Conservation (phyloP, 2,113 vertebrate genomes). For the Anolis sagrei region DNA sequence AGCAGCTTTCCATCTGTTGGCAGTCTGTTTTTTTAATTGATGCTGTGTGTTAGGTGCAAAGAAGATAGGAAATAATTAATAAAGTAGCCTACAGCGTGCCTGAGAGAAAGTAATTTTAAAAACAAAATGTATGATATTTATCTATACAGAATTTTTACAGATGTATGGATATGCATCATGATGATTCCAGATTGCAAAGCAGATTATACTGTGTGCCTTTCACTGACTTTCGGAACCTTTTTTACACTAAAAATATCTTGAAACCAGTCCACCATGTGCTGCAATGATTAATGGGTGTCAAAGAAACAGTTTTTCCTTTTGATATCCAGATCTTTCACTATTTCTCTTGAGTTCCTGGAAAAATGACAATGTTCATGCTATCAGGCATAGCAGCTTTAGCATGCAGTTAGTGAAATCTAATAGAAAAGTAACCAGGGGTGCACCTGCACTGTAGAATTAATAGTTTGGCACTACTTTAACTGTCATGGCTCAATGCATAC, state of each 20-base stretch:
- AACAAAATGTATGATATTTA: not conserved
- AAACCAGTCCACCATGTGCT: conserved; percentile 38
- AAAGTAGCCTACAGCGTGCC: not conserved
- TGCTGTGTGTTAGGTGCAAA: not conserved
- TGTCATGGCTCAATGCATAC: too few relatives aligned
- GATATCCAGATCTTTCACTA: too few relatives aligned
- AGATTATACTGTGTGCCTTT: conserved; percentile 58
- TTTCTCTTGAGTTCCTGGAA: too few relatives aligned
- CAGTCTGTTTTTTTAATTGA: not conserved
- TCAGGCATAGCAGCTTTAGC: too few relatives aligned
- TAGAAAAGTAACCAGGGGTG: too few relatives aligned
- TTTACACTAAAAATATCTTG: conserved; percentile 52
- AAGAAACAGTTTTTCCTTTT: conserved; percentile 40
- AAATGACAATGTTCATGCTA: too few relatives aligned
- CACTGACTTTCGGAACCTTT: conserved; percentile 26
- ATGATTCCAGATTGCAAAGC: conserved; percentile 26
- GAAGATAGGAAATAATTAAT: not conserved
- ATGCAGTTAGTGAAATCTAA: too few relatives aligned
- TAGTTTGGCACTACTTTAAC: too few relatives aligned
- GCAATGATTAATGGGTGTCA: conserved; percentile 44
- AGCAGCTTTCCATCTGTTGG: not conserved
- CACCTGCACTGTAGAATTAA: too few relatives aligned
- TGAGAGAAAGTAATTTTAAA: not conserved
- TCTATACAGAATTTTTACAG: conserved; percentile 19
- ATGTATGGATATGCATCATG: not conserved